Conservation (phyloP, 2,888 invertebrate species). For the Cantharis rufa region DNA sequence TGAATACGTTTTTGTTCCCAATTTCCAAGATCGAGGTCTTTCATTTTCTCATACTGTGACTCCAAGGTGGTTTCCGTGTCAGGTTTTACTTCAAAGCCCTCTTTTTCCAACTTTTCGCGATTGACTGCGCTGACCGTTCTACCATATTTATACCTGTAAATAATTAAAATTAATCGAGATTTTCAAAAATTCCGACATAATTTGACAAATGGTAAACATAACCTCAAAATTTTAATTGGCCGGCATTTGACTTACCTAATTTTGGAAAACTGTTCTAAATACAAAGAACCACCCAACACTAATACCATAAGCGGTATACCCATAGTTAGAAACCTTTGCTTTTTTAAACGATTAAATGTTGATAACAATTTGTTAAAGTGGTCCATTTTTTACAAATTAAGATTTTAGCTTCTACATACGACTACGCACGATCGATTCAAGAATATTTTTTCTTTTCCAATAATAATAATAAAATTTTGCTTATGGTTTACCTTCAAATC, state of each 20-base stretch:
- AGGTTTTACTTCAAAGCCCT: slow-evolving; percentile 69
- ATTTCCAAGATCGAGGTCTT: slow-evolving; percentile 73
- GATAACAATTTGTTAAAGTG: not conserved
- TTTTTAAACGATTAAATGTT: not conserved
- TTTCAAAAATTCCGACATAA: not conserved
- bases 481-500: too few species aligned
- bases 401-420: not conserved
- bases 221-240: not conserved
- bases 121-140: slow-evolving; percentile 57
- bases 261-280: slow-evolving; percentile 73
- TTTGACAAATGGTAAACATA: not conserved
- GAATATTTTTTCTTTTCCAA: not conserved
- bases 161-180: slow-evolving; percentile 11
- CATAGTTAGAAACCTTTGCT: slow-evolving; percentile 58
- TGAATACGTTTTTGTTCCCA: slow-evolving; percentile 88
- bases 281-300: slow-evolving; percentile 78
- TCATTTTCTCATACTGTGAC: slow-evolving; percentile 72
- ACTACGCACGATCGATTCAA: not conserved
- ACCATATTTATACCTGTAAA: slow-evolving; percentile 60
- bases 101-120: slow-evolving; percentile 68
- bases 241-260: slow-evolving; percentile 61
- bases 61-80: slow-evolving; percentile 74
- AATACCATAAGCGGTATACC: slow-evolving; percentile 76
- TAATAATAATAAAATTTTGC: too few species aligned
- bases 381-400: not conserved